Evolutionary conservation across 2,797 vertebrate genomes (phyloP), one percentile per base, ranked within the genome.

Genomic region (Aldrovandia affinis): DNA sequence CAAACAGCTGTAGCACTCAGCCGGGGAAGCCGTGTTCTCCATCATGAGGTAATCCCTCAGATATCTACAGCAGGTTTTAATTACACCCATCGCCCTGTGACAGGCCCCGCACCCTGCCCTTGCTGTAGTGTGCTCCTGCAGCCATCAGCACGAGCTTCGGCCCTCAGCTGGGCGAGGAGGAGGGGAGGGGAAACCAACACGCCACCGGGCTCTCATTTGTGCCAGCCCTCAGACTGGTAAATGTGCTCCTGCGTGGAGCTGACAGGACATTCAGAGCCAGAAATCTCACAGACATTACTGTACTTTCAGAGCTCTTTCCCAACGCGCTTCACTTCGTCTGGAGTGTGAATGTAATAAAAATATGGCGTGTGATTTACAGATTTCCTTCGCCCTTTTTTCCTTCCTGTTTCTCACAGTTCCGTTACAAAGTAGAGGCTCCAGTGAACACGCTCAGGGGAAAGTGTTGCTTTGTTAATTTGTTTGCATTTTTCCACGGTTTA

Each of bases 21-120:
- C 89, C 85, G 92, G 93, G 93, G 91, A 94, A 93, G 92, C 92
- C 93, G 89, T 91, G 89, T 92, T 93, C 90, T 91, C 88, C 84
- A 82, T 87, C 87, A 88, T 94, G 94, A 95, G 91, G 92, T 94
- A 92, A 94, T 92, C 90, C 89, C 86, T 92, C 86, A 92, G 90
- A 92, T 92, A 93, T 95, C 90, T 93, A 91, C 91, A 93, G 92
- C 91, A 92, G 93, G 90, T 94, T 94, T 89, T 94, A 92, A 93
- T 95, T 93, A 94, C 92, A 92, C 92, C 93, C 93, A 90, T 93
- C 90, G 91, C 68, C 73, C 52, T 83, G 57, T 28, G 83, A 79
- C 78, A 54, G 77, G 54, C 90, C n/a, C 88, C 84, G 89, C 89
- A 91, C 93, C 93, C 93, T 3, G 81, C 36, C 33, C 39, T 12